Conservation (phyloP, 2,797 vertebrate species). For the Triplophysa bombifrons region DNA sequence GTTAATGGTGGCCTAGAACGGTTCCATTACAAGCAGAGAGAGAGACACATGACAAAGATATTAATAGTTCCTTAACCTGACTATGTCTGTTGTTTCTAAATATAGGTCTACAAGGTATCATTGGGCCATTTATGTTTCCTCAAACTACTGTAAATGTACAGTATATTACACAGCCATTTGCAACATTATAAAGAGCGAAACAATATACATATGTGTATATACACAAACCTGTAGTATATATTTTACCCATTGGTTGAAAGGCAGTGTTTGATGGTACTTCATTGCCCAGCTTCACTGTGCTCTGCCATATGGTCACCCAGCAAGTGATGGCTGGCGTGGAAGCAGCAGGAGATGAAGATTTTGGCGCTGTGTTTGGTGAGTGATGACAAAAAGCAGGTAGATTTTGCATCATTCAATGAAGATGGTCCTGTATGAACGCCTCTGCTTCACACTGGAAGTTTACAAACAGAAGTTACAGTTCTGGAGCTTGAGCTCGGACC, state of each 20-base stretch:
- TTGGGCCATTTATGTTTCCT: background rate
- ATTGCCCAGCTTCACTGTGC: conserved; percentile 41
- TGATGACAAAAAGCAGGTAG: conserved; percentile 38
- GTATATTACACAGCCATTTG: background rate
- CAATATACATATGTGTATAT: background rate
- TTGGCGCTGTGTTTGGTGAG: conserved; percentile 12
- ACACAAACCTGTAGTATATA: too few species aligned
- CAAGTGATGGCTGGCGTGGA: conserved; percentile 60
- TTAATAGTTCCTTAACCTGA: conserved; percentile 1
- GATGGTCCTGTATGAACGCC: background rate
- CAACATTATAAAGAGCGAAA: background rate
- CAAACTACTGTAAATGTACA: too few species aligned
- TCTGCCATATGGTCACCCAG: conserved; percentile 74
- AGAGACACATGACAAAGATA: background rate
- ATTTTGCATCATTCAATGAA: conserved; percentile 49
- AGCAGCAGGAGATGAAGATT: conserved; percentile 45
- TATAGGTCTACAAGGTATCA: background rate
- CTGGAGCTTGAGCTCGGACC: too few species aligned
- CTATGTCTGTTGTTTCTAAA: conserved; percentile 28
- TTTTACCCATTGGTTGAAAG: background rate
- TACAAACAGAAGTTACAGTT: too few species aligned
- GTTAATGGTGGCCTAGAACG: too few species aligned
- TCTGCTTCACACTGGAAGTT: background rate
- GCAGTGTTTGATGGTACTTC: background rate
- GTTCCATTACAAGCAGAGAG: background rate